phyloP scores from a whole-genome alignment of 2,888 invertebrate genomes.

The Abscondita cerata region DNA sequence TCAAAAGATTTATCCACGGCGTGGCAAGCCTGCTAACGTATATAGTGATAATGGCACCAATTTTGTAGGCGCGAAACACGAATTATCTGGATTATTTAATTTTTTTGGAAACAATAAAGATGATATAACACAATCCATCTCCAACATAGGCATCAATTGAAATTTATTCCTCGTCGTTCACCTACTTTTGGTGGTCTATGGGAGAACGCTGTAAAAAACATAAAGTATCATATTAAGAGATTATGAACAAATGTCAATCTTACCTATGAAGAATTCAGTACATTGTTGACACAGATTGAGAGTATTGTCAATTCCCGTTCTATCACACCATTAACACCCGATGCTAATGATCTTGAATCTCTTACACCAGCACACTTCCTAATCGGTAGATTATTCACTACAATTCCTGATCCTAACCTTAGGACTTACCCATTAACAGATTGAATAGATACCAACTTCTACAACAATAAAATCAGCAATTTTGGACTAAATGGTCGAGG shows the following conservation, averaged over 20 bases:
- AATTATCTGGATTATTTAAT: background rate
- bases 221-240: background rate
- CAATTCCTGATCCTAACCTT: constrained; percentile 33
- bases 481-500: constrained; percentile 23
- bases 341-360: constrained; percentile 34
- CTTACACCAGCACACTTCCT: constrained; percentile 39
- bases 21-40: too few species aligned
- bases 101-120: background rate
- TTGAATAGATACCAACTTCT: constrained; percentile 37
- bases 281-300: background rate
- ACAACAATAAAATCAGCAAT: constrained; percentile 33
- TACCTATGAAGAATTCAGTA: background rate
- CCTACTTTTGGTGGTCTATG: background rate
- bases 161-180: background rate
- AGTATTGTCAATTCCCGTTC: too few species aligned
- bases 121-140: background rate
- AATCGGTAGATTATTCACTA: constrained; percentile 34
- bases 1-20: too few species aligned
- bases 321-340: too few species aligned
- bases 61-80: background rate
- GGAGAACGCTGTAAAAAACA: background rate
- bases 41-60: too few species aligned
- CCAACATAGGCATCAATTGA: background rate
- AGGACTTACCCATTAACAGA: constrained; percentile 15
- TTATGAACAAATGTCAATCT: background rate